phyloP scores from a whole-genome alignment of 2,113 vertebrate genomes.

The Merops nubicus region DNA sequence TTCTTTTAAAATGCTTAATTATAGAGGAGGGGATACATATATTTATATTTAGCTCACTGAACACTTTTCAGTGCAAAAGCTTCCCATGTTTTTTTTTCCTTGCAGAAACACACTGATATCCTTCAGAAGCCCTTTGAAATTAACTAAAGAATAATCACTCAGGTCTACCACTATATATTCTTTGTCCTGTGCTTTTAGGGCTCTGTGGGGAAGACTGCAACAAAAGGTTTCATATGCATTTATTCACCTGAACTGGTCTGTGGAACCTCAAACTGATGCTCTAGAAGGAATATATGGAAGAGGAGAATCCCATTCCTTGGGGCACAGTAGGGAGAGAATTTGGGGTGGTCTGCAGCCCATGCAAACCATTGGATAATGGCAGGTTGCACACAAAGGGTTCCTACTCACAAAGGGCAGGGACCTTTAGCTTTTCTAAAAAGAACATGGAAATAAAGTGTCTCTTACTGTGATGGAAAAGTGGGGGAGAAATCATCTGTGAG shows the following conservation, averaged over 20 bases:
- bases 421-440: neutral
- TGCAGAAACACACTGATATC: neutral
- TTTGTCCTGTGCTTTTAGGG: neutral
- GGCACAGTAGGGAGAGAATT: neutral
- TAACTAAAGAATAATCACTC: neutral
- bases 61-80: neutral
- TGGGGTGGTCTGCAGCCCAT: neutral
- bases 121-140: neutral
- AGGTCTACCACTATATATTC: neutral
- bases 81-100: neutral
- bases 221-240: neutral
- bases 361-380: neutral
- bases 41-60: neutral
- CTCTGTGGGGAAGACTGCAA: neutral
- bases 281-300: neutral
- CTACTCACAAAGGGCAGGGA: rapidly evolving
- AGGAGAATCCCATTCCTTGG: neutral
- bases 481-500: neutral
- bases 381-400: too few species aligned
- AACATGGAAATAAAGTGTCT: neutral
- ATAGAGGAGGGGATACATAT: neutral
- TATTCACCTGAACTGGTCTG: neutral
- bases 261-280: neutral
- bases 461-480: neutral
- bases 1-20: neutral